Base-by-base conservation (phyloP, 2,888 invertebrate species). In the Bellardia bayeri region DNA sequence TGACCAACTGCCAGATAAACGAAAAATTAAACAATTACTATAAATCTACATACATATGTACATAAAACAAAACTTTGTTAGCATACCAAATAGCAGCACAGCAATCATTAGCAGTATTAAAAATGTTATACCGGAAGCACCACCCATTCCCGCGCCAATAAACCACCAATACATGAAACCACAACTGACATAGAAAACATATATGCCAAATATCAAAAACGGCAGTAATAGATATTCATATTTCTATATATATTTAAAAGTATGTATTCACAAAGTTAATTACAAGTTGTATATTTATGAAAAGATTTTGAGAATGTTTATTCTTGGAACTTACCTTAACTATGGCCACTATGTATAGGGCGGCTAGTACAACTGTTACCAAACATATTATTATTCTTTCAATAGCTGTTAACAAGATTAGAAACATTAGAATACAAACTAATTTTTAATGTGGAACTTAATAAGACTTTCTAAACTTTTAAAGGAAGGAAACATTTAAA, bases 261-360 rank as follows among this genome's bases (percentile, higher is more conserved):
- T 56, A 56, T 1, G 0, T 6, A 56, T 8, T 56, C 8, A 37
- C 4, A 1, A 37, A 37, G 37, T 37, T 37, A 37, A 1, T 23
- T 23, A 23, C 23, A 23, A 23, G 23, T 23, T 23, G 23, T 23
- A 23, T 23, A 23, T 23, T 23, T 23, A 23, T 23, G 23, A 23
- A 23, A 1, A 23, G 23, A 23, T 23, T 23, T 23, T 23, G 23
- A 23, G 23, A 23, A 4, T 37, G 37, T 4, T 37, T 37, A 6
- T 37, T 5, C 2, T 5, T 3, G 6, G 5, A 37, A 37, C 63
- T 58, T 79, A 79, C 78, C 68, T 68, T 68, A 0, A 58, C 45
- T 45, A 68, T 79, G 68, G 42, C 78, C 45, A 79, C 42, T 30
- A 79, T 68, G 30, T 54, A 79, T 45, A 79, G 14, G 13, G 33